Evolutionary conservation across 2,113 vertebrate genomes (phyloP), one percentile per base, ranked within the genome.

Genomic region (Pelodiscus sinensis): DNA sequence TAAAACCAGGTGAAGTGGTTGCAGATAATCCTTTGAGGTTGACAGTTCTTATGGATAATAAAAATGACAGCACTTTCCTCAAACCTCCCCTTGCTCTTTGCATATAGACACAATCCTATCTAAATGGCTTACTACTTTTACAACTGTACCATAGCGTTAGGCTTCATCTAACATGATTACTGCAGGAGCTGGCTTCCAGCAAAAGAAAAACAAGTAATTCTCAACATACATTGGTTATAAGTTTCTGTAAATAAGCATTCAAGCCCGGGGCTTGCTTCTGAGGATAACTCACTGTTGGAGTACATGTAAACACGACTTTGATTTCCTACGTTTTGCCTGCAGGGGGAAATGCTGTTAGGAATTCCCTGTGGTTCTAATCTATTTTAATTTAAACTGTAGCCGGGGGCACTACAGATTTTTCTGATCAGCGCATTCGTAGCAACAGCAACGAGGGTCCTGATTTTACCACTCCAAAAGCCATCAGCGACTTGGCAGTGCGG

Each of bases 401-500:
- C 65, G 97, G 98, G 83, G 98, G 98, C 96, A 97, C 98, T 73
- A 96, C 97, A 27, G 98, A 98, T 86, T 90, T 97, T 84, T 96
- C 96, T 56, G 98, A 99, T 81, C 98, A 98, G 19, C 96, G 96
- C 86, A 93, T 97, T 87, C 98, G 95, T 62, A 97, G 91, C 84
- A 95, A 96, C 81, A 97, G 90, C 95, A 96, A 96, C 87, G 97
- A 96, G 58, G 96, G 94, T 35, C 94, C 98, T 84, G 98, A 98
- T 86, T 98, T 97, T 96, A 97, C 98, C 83, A 98, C 98, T 82
- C 98, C 99, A n/a, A 99, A 98, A 95, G 99, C 99, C 97, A 99
- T 99, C 97, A 99, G 99, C 73, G 99, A 99, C 97, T 98, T 99
- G 96, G 99, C 99, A 8, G 99, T 98, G 38, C 99, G 99, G 83